Evolutionary conservation across 2,797 vertebrate species (phyloP).

Genomic region (Syndactyla subalaris): DNA sequence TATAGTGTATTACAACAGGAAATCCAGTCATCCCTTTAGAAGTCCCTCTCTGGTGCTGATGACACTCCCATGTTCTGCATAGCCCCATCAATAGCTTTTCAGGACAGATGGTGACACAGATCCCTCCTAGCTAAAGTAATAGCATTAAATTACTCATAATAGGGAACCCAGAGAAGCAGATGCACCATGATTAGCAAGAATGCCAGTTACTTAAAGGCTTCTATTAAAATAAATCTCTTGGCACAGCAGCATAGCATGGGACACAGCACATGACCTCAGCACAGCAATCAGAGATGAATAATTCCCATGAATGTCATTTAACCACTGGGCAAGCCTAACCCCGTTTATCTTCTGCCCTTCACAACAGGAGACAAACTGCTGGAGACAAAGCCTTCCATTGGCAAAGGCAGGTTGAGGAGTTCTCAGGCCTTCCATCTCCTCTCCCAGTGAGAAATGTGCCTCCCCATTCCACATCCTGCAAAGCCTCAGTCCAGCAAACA

Average conservation of each 20-base stretch:
- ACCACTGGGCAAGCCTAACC: slow-evolving; percentile 16
- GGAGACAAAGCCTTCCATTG: not conserved
- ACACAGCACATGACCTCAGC: slow-evolving; percentile 52
- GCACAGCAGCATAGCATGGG: slow-evolving; percentile 53
- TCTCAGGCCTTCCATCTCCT: not conserved
- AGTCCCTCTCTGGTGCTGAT: slow-evolving; percentile 11
- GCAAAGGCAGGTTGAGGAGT: not conserved
- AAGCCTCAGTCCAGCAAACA: not conserved
- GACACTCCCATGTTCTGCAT: slow-evolving; percentile 45
- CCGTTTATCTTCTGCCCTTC: slow-evolving; percentile 37
- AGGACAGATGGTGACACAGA: slow-evolving; percentile 75
- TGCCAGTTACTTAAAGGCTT: slow-evolving; percentile 73
- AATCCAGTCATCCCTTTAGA: slow-evolving; percentile 45
- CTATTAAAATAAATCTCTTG: slow-evolving; percentile 72
- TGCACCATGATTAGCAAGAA: slow-evolving; percentile 72
- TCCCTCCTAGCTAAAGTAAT: slow-evolving; percentile 72
- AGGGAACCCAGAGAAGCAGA: slow-evolving; percentile 69
- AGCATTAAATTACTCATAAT: slow-evolving; percentile 74
- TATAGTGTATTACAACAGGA: slow-evolving; percentile 44
- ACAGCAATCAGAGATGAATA: slow-evolving; percentile 46
- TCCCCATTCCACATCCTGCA: not conserved
- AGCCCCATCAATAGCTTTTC: slow-evolving; percentile 49
- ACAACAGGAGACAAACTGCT: not conserved
- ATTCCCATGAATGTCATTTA: slow-evolving; percentile 44
- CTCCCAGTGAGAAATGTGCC: not conserved